Evolutionary conservation across 1,140 invertebrate genomes (phyloP).

Genomic region (Mactra quadrangularis): DNA sequence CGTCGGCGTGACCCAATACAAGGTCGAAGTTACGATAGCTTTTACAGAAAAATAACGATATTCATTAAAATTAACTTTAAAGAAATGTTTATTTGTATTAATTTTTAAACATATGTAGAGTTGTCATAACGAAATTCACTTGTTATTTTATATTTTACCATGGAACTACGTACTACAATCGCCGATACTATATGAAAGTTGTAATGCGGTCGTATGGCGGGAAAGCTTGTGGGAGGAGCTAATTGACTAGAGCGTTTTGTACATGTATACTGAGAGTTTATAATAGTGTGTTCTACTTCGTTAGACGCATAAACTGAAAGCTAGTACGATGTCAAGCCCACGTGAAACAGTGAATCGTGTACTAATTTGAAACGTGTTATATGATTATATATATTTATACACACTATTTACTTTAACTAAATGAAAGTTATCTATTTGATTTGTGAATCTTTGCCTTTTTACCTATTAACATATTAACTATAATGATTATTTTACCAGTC

Average conservation of each 20-base stretch:
- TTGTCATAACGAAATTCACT: neutral
- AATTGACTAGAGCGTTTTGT: neutral
- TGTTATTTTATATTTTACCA: neutral
- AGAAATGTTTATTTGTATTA: neutral
- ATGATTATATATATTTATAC: neutral
- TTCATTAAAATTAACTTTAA: neutral
- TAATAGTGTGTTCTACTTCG: neutral
- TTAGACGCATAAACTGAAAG: neutral
- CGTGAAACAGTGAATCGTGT: neutral
- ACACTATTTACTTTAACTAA: neutral
- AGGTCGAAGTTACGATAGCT: constrained; percentile 50
- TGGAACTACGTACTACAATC: constrained; percentile 17
- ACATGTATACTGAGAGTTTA: neutral
- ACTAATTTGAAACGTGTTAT: neutral
- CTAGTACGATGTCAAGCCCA: neutral
- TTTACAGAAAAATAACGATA: no score
- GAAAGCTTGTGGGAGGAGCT: constrained; percentile 41
- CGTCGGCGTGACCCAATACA: constrained; percentile 33
- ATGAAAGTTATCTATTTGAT: no score
- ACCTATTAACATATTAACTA: no score
- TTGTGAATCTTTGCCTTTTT: no score
- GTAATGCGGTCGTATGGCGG: constrained; percentile 48
- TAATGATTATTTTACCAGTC: no score
- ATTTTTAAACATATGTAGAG: neutral
- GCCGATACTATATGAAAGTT: neutral